phyloP scores from a whole-genome alignment of 2,888 invertebrate species.

The Ectemnius lituratus region DNA sequence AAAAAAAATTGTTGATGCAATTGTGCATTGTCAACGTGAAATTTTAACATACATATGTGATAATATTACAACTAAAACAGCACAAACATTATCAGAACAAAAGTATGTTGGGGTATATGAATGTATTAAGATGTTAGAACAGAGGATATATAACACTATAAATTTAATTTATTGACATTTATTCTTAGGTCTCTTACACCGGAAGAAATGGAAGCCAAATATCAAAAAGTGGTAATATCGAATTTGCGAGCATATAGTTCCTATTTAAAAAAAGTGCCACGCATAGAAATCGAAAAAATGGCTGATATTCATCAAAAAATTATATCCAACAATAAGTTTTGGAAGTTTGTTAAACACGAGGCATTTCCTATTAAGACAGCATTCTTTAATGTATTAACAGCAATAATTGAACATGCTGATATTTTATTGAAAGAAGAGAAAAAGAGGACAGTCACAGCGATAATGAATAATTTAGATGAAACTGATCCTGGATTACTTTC shows the following conservation, averaged over 20 bases:
- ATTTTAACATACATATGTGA: constrained; percentile 86
- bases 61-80: constrained; percentile 83
- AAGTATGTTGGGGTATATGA: constrained; percentile 72
- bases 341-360: constrained; percentile 84
- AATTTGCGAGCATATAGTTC: constrained; percentile 84
- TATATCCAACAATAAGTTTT: constrained; percentile 83
- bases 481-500: constrained; percentile 83
- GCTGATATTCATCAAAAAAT: constrained; percentile 80
- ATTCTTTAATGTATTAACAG: constrained; percentile 84
- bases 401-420: constrained; percentile 81
- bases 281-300: constrained; percentile 79
- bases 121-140: not conserved
- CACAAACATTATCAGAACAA: constrained; percentile 79
- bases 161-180: constrained; percentile 7
- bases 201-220: constrained; percentile 86
- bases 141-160: not conserved
- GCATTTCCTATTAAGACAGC: constrained; percentile 80
- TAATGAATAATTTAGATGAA: constrained; percentile 85
- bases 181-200: constrained; percentile 78
- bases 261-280: constrained; percentile 81
- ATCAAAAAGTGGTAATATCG: constrained; percentile 83
- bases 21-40: constrained; percentile 90
- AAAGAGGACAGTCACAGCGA: constrained; percentile 80
- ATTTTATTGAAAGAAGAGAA: constrained; percentile 80
- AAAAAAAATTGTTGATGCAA: constrained; percentile 87